Percentiles rank a stretch among this genome's conserved stretches.
phyloP scores from a whole-genome alignment of 2,113 vertebrate species.

The Leptocoma aspasia region DNA sequence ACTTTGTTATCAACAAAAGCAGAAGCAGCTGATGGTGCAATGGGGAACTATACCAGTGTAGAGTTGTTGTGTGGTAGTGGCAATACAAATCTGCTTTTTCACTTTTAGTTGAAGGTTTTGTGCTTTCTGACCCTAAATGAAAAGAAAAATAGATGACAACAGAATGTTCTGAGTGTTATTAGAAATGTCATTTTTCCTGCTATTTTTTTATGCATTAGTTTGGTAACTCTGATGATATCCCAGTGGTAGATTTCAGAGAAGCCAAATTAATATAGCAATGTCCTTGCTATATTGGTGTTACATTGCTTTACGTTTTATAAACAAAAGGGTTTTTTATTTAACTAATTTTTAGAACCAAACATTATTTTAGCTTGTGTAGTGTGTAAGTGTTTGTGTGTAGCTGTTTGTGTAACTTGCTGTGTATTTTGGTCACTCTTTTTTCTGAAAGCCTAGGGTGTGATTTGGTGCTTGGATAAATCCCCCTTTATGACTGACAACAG shows the following conservation, averaged over 20 bases:
- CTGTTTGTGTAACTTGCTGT: background rate
- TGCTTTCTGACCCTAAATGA: background rate
- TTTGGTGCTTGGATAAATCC: background rate
- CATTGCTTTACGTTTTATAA: background rate
- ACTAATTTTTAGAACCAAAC: background rate
- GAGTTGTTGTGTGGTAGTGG: background rate
- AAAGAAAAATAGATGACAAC: background rate
- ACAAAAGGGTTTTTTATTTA: background rate
- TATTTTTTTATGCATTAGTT: background rate
- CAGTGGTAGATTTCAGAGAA: background rate
- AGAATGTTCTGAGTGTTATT: background rate
- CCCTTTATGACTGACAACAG: background rate
- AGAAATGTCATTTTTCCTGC: background rate
- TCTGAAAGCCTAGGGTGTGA: background rate
- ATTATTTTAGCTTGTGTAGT: background rate
- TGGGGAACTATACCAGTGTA: background rate
- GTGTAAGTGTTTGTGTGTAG: background rate
- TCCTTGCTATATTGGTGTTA: background rate
- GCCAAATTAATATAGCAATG: background rate
- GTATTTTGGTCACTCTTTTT: background rate
- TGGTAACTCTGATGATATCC: background rate
- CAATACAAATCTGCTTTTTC: background rate
- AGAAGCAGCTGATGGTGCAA: background rate
- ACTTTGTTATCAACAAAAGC: background rate
- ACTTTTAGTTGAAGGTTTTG: background rate